A percentile compares a stretch with the other conserved stretches of the same genome.
phyloP scores from a whole-genome alignment of 2,888 invertebrate genomes.

The Dermolepida albohirtum region DNA sequence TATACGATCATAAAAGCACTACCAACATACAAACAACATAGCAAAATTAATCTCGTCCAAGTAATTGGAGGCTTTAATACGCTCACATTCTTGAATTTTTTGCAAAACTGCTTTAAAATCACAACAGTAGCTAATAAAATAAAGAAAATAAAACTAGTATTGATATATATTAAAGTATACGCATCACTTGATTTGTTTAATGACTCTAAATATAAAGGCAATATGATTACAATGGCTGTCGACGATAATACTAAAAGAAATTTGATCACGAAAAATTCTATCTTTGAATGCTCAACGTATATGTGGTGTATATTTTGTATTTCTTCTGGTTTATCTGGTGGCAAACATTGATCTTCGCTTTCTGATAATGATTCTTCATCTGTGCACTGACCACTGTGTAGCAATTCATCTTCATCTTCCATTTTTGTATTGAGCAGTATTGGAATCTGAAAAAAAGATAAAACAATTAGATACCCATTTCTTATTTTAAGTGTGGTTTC shows the following conservation, averaged over 20 bases:
- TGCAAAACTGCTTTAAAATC: conserved; percentile 54
- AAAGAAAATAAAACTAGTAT: conserved; percentile 54
- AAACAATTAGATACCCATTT: too few species aligned
- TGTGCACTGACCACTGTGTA: conserved; percentile 55
- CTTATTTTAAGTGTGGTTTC: too few species aligned
- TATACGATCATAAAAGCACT: conserved; percentile 67
- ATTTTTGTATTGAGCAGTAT: conserved; percentile 48
- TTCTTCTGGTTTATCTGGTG: conserved; percentile 57
- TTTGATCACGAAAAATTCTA: conserved; percentile 66
- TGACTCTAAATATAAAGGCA: conserved; percentile 68
- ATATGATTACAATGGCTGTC: conserved; percentile 66
- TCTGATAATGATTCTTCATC: conserved; percentile 62
- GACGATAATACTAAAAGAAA: conserved; percentile 65
- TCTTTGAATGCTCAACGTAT: conserved; percentile 60
- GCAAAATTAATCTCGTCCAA: conserved; percentile 62
- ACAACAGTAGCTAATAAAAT: conserved; percentile 55
- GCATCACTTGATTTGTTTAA: conserved; percentile 59
- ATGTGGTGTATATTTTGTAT: conserved; percentile 51
- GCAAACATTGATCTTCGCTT: conserved; percentile 59
- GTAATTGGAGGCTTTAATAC: conserved; percentile 61
- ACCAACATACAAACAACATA: conserved; percentile 64
- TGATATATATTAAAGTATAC: conserved; percentile 59
- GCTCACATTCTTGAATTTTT: conserved; percentile 54
- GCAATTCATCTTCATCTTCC: conserved; percentile 62
- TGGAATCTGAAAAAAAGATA: conserved; percentile 1